These are phyloP conservation scores for Marcusenius ussheri DNA, from an alignment of 2,113 vertebrate species.

Conservation along the genomic window DNA sequence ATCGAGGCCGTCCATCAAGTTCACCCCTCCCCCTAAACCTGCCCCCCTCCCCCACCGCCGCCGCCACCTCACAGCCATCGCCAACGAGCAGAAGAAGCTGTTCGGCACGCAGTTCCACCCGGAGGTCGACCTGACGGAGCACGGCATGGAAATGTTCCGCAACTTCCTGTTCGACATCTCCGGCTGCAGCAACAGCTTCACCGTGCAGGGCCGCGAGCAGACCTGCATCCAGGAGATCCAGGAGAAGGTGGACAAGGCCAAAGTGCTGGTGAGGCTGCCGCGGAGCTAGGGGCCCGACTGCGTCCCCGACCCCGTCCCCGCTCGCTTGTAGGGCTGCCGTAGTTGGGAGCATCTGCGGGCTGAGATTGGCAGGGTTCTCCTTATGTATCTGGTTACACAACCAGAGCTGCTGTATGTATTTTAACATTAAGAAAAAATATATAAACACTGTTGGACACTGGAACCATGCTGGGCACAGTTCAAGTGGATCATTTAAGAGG, in stretches of 20 bases:
- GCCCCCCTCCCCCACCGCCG: not conserved
- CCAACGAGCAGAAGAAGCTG: constrained; percentile 94
- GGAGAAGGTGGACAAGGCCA: constrained; percentile 82
- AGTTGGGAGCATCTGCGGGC: not conserved
- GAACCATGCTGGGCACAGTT: not conserved
- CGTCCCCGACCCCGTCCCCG: no score
- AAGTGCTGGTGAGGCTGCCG: constrained; percentile 79
- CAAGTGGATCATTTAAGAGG: not conserved
- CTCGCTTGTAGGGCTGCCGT: no score
- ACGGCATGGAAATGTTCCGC: constrained; percentile 85
- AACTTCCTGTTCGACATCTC: constrained; percentile 94
- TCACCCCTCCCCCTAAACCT: not conserved
- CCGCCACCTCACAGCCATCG: constrained; percentile 67
- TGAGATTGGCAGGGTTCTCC: not conserved
- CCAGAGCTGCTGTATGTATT: not conserved
- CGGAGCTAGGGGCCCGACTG: not conserved
- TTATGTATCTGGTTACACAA: not conserved
- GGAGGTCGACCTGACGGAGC: constrained; percentile 91
- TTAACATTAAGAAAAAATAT: not conserved
- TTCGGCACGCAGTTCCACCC: constrained; percentile 96
- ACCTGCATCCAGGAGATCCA: constrained; percentile 81
- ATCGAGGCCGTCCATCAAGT: not conserved
- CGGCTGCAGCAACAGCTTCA: constrained; percentile 86
- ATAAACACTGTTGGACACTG: not conserved
- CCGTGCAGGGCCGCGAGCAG: constrained; percentile 82